These are phyloP conservation scores for Clarias pachynema DNA, from an alignment of 2,797 vertebrate species.

Conservation along the genomic window DNA sequence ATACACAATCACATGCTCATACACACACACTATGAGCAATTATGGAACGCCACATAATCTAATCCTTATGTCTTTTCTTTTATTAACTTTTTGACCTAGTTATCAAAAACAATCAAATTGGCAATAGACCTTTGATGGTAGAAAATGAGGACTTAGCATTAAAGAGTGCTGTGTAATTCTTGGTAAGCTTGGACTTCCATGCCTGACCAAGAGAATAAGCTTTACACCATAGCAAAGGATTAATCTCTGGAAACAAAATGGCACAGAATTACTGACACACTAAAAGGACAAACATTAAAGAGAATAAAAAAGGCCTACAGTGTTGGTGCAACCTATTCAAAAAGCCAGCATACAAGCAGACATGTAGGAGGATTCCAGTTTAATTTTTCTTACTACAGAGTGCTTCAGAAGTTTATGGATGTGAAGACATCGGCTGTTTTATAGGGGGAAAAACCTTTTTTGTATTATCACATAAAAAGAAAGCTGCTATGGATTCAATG, in stretches of 20 bases:
- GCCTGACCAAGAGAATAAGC: neutral
- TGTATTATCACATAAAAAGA: slow-evolving; percentile 4
- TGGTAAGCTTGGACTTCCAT: neutral
- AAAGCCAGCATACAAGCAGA: neutral
- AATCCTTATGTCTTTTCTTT: too few relatives aligned
- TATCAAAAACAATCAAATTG: neutral
- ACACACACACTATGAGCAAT: too few relatives aligned
- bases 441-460: neutral
- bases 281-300: neutral
- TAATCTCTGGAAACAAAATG: neutral
- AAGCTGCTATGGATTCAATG: neutral
- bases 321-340: neutral
- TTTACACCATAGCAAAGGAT: neutral
- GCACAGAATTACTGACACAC: neutral
- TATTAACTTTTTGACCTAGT: neutral
- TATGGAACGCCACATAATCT: too few relatives aligned
- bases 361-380: neutral
- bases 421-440: neutral
- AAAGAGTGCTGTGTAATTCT: neutral
- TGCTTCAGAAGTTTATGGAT: neutral
- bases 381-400: neutral
- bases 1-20: too few relatives aligned
- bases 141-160: neutral
- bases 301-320: neutral
- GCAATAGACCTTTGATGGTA: neutral